Evolutionary conservation across 1,140 invertebrate species (phyloP).

Genomic region (Apis mellifera): Amel_HAv3.1 CM009943.2:7694001-7694500

Average conservation of each 20-base stretch:
- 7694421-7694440: background rate
- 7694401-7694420: constrained; percentile 7
- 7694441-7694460: constrained; percentile 3
- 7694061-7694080: constrained; percentile 93
- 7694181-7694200: constrained; percentile 56
- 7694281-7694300: background rate
- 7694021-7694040: constrained; percentile 70
- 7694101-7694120: constrained; percentile 96
- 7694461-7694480: background rate
- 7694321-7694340: background rate
- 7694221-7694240: constrained; percentile 57
- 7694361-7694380: constrained; percentile 36
- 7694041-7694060: constrained; percentile 79
- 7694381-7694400: constrained; percentile 28
- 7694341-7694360: constrained; percentile 59
- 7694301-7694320: background rate
- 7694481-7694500: constrained; percentile 6
- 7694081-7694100: constrained; percentile 93
- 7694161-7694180: constrained; percentile 72
- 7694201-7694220: constrained; percentile 44
- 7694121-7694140: constrained; percentile 94
- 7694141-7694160: constrained; percentile 82
- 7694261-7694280: background rate
- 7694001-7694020: constrained; percentile 64
- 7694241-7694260: background rate